Conservation (phyloP, 2,113 vertebrate genomes). For the Pteropus alecto region DNA sequence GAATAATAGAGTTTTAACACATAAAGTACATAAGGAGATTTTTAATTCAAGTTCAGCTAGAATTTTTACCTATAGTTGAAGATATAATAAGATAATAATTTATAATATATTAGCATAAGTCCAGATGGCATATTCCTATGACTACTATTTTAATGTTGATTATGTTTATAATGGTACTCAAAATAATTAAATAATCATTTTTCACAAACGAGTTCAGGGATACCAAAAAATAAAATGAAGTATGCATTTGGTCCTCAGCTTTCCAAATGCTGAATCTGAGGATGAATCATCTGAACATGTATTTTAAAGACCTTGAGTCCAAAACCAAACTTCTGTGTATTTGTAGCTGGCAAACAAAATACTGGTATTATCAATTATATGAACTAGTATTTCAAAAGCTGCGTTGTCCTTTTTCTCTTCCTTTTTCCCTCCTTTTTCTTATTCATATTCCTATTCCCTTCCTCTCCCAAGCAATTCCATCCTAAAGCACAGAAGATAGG, state of each 20-base stretch:
- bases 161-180: background rate
- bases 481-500: background rate
- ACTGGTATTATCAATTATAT: background rate
- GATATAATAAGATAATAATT: background rate
- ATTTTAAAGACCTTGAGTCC: background rate
- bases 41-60: background rate
- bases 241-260: background rate
- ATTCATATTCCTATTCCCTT: background rate
- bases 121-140: background rate
- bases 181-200: background rate
- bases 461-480: background rate
- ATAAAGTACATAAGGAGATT: background rate
- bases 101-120: background rate
- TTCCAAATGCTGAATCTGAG: background rate
- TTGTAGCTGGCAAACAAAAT: background rate
- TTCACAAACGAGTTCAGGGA: background rate
- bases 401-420: background rate
- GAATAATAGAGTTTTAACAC: background rate
- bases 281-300: slow-evolving; percentile 3
- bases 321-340: background rate
- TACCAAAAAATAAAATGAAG: background rate
- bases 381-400: background rate
- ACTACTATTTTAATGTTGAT: background rate
- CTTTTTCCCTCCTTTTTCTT: background rate
- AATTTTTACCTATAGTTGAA: background rate